These are phyloP conservation scores for Onthophagus sagittarius DNA, from an alignment of 2,888 invertebrate genomes.

Conservation along the genomic window DNA sequence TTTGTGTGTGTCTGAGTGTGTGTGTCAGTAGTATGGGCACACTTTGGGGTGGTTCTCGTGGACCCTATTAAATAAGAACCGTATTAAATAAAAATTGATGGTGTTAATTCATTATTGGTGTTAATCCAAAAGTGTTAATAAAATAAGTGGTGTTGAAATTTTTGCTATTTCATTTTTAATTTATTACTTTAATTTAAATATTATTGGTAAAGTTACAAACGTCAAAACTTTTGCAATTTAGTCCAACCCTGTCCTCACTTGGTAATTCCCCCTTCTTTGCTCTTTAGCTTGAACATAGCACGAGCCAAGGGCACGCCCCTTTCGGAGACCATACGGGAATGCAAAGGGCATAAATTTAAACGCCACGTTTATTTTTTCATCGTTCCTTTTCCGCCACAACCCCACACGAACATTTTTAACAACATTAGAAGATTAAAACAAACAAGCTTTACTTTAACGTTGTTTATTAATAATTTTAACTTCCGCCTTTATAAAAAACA, in stretches of 20 bases:
- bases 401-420: neutral
- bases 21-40: neutral
- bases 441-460: neutral
- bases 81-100: neutral
- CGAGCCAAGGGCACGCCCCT: conserved; percentile 24
- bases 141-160: neutral
- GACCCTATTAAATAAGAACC: neutral
- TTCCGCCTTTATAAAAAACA: neutral
- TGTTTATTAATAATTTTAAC: neutral
- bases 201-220: neutral
- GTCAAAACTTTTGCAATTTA: neutral
- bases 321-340: conserved; percentile 22
- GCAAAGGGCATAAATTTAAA: conserved; percentile 19
- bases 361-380: conserved; percentile 17
- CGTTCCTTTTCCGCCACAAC: neutral
- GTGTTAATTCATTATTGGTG: too few relatives aligned
- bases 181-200: neutral
- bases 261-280: conserved; percentile 10
- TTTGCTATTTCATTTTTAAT: neutral
- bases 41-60: neutral
- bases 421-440: neutral
- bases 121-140: too few relatives aligned
- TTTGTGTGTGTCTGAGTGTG: neutral
- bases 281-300: conserved; percentile 15
- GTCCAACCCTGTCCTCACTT: neutral